These are phyloP conservation scores for Hiodon tergisus DNA, from an alignment of 2,113 vertebrate species.

Conservation along the genomic window DNA sequence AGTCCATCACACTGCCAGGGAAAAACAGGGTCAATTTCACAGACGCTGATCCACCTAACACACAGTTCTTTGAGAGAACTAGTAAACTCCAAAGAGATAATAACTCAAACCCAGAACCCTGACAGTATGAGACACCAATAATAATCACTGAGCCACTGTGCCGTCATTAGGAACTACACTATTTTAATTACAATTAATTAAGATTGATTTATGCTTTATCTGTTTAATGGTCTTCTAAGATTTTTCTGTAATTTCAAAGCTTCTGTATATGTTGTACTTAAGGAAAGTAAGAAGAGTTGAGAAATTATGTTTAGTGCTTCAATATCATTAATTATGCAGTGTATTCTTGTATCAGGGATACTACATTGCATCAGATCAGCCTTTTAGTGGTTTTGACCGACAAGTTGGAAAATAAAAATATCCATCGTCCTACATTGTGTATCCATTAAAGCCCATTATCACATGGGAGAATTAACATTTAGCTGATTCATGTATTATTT, in stretches of 20 bases:
- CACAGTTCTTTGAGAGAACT: too few species aligned
- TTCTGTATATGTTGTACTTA: not conserved
- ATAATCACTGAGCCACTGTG: too few species aligned
- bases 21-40: too few species aligned
- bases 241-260: not conserved
- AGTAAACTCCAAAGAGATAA: too few species aligned
- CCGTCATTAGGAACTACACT: too few species aligned
- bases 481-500: too few species aligned
- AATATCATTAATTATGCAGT: slow-evolving; percentile 12
- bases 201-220: not conserved
- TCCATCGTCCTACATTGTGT: not conserved
- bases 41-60: too few species aligned
- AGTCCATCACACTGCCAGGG: too few species aligned
- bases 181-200: not conserved
- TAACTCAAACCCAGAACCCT: too few species aligned
- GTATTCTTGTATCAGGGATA: slow-evolving; percentile 17
- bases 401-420: not conserved
- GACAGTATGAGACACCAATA: too few species aligned
- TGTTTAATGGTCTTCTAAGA: too few species aligned
- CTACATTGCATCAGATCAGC: slow-evolving; percentile 1
- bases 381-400: not conserved
- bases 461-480: slow-evolving; percentile 3
- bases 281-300: not conserved
- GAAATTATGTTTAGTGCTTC: not conserved
- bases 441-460: not conserved